phyloP scores from a whole-genome alignment of 2,113 vertebrate species.

The Pelusios castaneus region DNA sequence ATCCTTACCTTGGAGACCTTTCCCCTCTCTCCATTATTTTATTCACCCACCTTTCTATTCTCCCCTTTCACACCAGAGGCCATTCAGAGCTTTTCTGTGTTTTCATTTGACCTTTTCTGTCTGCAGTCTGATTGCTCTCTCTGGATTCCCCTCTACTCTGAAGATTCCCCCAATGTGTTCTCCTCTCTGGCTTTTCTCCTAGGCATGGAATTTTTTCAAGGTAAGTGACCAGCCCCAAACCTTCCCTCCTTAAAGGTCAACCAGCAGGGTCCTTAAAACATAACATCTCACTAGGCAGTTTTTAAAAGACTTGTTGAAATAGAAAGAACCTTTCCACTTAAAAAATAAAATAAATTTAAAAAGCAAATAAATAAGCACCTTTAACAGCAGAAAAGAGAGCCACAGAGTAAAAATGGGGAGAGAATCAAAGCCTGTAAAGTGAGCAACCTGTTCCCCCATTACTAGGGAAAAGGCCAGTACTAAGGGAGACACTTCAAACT shows the following conservation, averaged over 20 bases:
- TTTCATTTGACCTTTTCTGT: neutral
- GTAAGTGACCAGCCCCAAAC: neutral
- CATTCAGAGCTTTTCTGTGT: neutral
- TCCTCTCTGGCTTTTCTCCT: neutral
- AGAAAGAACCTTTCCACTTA: neutral
- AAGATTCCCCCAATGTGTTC: accelerated
- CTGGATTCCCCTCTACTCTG: neutral
- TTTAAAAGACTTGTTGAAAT: neutral
- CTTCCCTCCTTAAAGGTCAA: neutral
- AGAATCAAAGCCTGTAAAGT: neutral
- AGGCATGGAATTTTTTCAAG: neutral
- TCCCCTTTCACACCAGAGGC: neutral
- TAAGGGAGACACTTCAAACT: neutral
- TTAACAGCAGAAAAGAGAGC: neutral
- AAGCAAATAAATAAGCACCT: neutral
- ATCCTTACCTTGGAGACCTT: neutral
- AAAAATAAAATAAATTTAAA: neutral
- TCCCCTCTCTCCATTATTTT: neutral
- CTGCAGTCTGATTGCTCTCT: neutral
- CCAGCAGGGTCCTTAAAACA: conserved; percentile 28
- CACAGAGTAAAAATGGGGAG: neutral
- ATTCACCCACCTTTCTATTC: neutral
- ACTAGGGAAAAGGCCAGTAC: neutral
- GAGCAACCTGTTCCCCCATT: neutral
- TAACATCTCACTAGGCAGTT: neutral